Evolutionary conservation across 2,797 vertebrate species (phyloP), one percentile per base, ranked within the genome.

Genomic region (Karalla daura): DNA sequence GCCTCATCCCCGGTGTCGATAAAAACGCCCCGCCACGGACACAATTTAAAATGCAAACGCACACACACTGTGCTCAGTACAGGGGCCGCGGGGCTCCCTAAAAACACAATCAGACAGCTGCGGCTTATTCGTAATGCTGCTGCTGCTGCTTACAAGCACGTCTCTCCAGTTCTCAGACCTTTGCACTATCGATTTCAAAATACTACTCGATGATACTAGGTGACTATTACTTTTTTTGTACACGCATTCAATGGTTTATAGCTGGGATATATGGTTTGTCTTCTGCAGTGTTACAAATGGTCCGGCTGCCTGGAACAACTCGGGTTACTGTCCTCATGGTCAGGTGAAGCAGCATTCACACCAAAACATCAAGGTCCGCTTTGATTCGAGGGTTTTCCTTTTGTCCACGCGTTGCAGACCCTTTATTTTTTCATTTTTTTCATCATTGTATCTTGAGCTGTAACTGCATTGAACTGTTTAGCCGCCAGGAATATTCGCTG

Each of bases 181-280:
- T 64, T 62, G 12, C 47, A 35, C 47, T 18, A 59, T 18, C 30
- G 39, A 65, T 51, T 78, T 56, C 21, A 35, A 63, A 56, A 72
- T 18, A 25, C 18, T 18, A 4, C n/a, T n/a, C n/a, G n/a, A n/a
- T n/a, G n/a, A n/a, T n/a, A n/a, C n/a, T n/a, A n/a, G n/a, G n/a
- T n/a, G n/a, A n/a, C 25, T 37, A 7, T 40, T 10, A 46, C 52
- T 45, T 58, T 71, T 46, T 15, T 36, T 11, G 21, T 9, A 37
- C 62, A 58, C 49, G 7, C 55, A 13, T 18, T 65, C 11, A 27
- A 59, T 61, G 47, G 35, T 64, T 62, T 28, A 49, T 8, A 46
- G 39, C 63, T 25, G 32, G 53, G 64, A 50, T 35, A 53, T 45
- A 33, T 50, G 5, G 30, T 0, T 59, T 32, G 41, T 66, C 18